Percentiles rank a stretch among this genome's conserved stretches.
phyloP scores from a whole-genome alignment of 2,888 invertebrate genomes.

The Limnephilus rhombicus region DNA sequence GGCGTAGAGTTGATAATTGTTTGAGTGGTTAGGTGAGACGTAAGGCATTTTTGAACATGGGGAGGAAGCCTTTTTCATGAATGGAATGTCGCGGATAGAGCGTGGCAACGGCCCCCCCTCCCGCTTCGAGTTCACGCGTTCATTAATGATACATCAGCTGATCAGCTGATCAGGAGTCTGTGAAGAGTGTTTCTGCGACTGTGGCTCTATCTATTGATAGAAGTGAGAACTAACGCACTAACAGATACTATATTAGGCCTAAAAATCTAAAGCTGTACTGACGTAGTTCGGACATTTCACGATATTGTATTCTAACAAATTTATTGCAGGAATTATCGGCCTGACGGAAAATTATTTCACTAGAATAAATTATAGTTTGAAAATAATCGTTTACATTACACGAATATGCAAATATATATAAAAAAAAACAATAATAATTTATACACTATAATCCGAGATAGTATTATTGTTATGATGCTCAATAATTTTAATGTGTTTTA shows the following conservation, averaged over 20 bases:
- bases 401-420: background rate
- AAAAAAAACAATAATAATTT: background rate
- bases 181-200: background rate
- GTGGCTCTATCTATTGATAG: slow-evolving; percentile 17
- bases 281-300: background rate
- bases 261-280: background rate
- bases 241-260: background rate
- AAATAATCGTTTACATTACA: background rate
- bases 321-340: background rate
- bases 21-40: background rate
- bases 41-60: slow-evolving; percentile 27
- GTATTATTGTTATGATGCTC: background rate
- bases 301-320: background rate
- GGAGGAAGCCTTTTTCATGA: slow-evolving; percentile 54
- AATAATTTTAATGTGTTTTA: background rate
- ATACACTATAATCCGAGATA: background rate
- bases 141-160: slow-evolving; percentile 61
- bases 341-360: too few relatives aligned
- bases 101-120: slow-evolving; percentile 26
- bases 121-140: slow-evolving; percentile 48
- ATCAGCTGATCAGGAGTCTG: slow-evolving; percentile 40
- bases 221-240: background rate
- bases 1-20: slow-evolving; percentile 5
- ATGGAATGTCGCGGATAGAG: slow-evolving; percentile 59
- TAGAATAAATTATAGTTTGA: background rate